A percentile compares a stretch with the other conserved stretches of the same genome.
These are phyloP conservation scores for Brotula barbata DNA, from an alignment of 2,797 vertebrate species.

Conservation along the genomic window DNA sequence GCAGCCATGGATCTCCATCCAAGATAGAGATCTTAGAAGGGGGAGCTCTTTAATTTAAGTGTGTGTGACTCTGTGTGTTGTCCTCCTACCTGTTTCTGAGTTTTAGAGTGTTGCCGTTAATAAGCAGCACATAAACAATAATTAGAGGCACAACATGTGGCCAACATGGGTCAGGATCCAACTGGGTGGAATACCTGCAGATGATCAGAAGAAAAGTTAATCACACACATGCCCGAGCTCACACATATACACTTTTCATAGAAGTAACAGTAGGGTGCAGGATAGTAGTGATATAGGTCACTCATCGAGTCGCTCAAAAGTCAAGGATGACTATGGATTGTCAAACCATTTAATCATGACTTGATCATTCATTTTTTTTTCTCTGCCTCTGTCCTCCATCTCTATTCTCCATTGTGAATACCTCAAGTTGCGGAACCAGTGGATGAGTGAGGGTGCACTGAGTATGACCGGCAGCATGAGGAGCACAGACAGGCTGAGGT, in stretches of 20 bases:
- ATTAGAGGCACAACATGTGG: constrained; percentile 81
- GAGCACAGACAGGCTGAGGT: constrained; percentile 83
- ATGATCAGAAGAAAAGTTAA: constrained; percentile 3
- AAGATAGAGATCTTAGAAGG: no score
- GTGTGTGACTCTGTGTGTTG: neutral
- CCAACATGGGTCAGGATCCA: constrained; percentile 92
- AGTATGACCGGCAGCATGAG: constrained; percentile 84
- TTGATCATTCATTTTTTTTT: no score
- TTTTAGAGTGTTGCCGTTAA: constrained; percentile 82
- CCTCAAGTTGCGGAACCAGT: constrained; percentile 94
- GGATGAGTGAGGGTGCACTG: constrained; percentile 85
- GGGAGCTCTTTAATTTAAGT: no score
- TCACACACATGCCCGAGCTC: constrained; percentile 3
- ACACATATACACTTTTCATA: neutral
- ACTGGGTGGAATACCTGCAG: constrained; percentile 82
- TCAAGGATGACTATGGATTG: no score
- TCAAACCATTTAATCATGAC: no score
- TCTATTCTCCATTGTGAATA: constrained; percentile 62
- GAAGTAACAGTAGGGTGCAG: no score
- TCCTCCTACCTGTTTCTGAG: constrained; percentile 86
- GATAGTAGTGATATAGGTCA: no score
- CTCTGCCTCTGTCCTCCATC: no score
- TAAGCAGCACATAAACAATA: constrained; percentile 82
- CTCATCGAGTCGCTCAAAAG: no score
- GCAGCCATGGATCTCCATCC: no score